Base-by-base conservation (phyloP, 2,113 vertebrate genomes). In the Leptosomus discolor region DNA sequence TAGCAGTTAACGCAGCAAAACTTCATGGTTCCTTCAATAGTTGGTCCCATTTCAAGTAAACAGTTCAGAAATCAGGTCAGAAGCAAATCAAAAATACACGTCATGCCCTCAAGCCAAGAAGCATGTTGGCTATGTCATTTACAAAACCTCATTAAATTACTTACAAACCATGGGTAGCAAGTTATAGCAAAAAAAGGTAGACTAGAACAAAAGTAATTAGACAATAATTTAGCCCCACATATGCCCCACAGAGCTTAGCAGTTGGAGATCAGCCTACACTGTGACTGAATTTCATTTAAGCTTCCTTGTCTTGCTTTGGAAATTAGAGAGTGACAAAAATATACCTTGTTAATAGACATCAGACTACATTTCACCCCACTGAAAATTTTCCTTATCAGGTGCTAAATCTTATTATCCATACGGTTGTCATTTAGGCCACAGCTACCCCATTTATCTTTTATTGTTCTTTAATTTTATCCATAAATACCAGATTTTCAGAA, bases 391-490 rank as follows among this genome's bases (percentile, higher is more conserved):
- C 11, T 69, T 94, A 57, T 60, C 43, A 1, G 85, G 53, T 92
- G n/a, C 39, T 90, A 79, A 78, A 94, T 95, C 53, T 45, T 95
- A 20, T 95, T 91, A 94, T 76, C 95, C 92, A 94, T 97, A 91
- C 95, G 92, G 80, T 53, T 96, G 69, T 71, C 65, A 89, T 90
- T 95, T 91, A 87, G 57, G 57, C 29, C 53, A 16, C 27, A 85
- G 84, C 64, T 94, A 87, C 29, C 18, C 29, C 26, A 78, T 92
- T 95, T 94, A 79, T 89, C 34, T 85, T 89, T 90, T 89, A 89
- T 97, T 94, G 86, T 94, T 94, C 89, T 94, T 94, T 95, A 87
- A 91, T 95, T 95, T 94, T 94, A 89, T 75, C 73, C 43, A 91
- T 91, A 89, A 73, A 82, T 89, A 94, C 92, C 29, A 68, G 24